phyloP scores from a whole-genome alignment of 2,113 vertebrate species.

The Odocoileus virginianus region DNA sequence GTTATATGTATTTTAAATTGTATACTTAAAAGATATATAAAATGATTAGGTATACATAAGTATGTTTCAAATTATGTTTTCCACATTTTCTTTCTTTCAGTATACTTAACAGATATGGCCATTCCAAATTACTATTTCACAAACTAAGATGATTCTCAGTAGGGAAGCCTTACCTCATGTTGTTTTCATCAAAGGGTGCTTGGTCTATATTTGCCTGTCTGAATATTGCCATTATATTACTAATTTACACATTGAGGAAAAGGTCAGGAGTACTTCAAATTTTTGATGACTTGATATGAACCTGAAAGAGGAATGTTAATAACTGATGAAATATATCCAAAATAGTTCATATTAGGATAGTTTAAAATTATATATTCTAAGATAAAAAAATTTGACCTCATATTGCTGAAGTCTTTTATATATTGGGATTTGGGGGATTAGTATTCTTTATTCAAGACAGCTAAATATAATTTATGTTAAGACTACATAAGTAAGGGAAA shows the following conservation, averaged over 20 bases:
- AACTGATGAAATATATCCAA: conserved; percentile 75
- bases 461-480: not conserved
- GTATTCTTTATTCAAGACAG: not conserved
- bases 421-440: not conserved
- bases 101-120: conserved; percentile 69
- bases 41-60: conserved; percentile 43
- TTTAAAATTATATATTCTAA: conserved; percentile 72
- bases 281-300: conserved; percentile 81
- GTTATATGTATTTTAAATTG: not conserved
- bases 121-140: conserved; percentile 78
- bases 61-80: conserved; percentile 68
- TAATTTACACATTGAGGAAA: conserved; percentile 83
- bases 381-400: conserved; percentile 43
- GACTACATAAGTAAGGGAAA: not conserved
- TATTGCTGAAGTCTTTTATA: conserved; percentile 50
- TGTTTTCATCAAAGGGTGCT: conserved; percentile 81
- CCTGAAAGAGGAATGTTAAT: conserved; percentile 83
- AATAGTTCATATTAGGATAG: conserved; percentile 62
- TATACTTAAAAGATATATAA: conserved; percentile 61
- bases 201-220: conserved; percentile 72
- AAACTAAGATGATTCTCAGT: conserved; percentile 79
- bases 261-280: conserved; percentile 77
- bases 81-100: conserved; percentile 57
- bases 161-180: conserved; percentile 75
- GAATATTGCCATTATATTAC: conserved; percentile 78